Base-by-base conservation (phyloP, 1,140 invertebrate species). In the Drosophila repleta region DNA sequence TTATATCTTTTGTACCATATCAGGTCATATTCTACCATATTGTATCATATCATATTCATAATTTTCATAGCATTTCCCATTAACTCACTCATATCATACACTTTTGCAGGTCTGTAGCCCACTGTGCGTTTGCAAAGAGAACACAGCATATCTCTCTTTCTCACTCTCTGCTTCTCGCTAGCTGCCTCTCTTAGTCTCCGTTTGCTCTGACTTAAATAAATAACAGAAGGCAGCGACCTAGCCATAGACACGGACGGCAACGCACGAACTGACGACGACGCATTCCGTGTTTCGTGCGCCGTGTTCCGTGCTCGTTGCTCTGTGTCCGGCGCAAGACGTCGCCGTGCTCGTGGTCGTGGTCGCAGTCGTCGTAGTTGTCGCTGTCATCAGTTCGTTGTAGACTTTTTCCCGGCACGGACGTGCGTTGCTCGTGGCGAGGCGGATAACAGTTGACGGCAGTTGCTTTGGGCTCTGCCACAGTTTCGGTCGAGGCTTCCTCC, bases 371-470 rank as follows among this genome's bases (percentile, higher is more conserved):
- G 32, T 24, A 18, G 46, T 10, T 46, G 60, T 62, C 32, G 61
- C 43, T 57, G 57, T 52, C 37, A 45, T 78, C 70, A 89, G 88
- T 90, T 90, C 70, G 74, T 80, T 89, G 79, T 89, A 89, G 89
- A 90, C 76, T 80, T 87, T 90, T 89, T 80, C 73, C 71, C 78
- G 84, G 90, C 73, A 67, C 81, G 79, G 89, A 89, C 84, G 84
- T 74, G 78, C 81, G 79, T 18, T 43, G 39, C 39, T 17, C 74
- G 68, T 37, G 35, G 24, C 13, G 24, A 29, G 11, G 18, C 80
- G 72, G 45, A 32, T 57, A 37, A 74, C 60, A 60, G 41, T 69
- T 52, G 52, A 56, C 51, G 53, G 52, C 41, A 57, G 32, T 52
- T 53, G 62, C 51, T 24, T 65, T 46, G 11, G 35, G 62, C 21